Evolutionary conservation across 2,888 invertebrate species (phyloP).

Genomic region (Phyllotreta striolata): DNA sequence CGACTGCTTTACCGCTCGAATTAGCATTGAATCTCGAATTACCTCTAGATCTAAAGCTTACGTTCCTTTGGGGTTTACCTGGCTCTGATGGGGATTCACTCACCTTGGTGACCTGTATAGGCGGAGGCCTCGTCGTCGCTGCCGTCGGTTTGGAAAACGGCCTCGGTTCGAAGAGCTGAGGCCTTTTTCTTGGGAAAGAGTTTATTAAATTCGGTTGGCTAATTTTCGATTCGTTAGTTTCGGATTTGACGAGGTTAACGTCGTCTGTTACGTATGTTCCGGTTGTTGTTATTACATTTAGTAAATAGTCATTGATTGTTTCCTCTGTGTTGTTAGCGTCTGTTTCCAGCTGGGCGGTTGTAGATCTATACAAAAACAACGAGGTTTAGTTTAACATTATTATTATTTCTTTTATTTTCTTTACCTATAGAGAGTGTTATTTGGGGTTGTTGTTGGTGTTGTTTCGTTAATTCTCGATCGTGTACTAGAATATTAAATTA

Average conservation of each 20-base stretch:
- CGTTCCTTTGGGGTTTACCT: conserved; percentile 28
- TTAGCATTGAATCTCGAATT: conserved; percentile 47
- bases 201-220: conserved; percentile 29
- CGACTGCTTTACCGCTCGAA: conserved; percentile 15
- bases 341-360: background rate
- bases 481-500: conserved; percentile 7
- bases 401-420: conserved; percentile 1
- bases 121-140: conserved; percentile 51
- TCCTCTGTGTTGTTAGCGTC: conserved; percentile 15
- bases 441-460: conserved; percentile 7
- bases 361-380: conserved; percentile 19
- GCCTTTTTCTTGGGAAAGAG: conserved; percentile 42
- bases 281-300: conserved; percentile 28
- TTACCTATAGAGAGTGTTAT: conserved; percentile 26
- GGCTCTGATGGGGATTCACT: conserved; percentile 55
- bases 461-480: conserved; percentile 17
- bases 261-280: conserved; percentile 27
- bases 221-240: conserved; percentile 23
- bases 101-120: conserved; percentile 61
- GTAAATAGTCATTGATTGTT: conserved; percentile 21
- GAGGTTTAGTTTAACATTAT: conserved; percentile 1
- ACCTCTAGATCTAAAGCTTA: conserved; percentile 44
- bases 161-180: conserved; percentile 54
- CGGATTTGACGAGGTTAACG: conserved; percentile 26
- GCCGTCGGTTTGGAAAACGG: conserved; percentile 53